Conservation (phyloP, 2,888 invertebrate species). For the Platycheirus albimanus region DNA sequence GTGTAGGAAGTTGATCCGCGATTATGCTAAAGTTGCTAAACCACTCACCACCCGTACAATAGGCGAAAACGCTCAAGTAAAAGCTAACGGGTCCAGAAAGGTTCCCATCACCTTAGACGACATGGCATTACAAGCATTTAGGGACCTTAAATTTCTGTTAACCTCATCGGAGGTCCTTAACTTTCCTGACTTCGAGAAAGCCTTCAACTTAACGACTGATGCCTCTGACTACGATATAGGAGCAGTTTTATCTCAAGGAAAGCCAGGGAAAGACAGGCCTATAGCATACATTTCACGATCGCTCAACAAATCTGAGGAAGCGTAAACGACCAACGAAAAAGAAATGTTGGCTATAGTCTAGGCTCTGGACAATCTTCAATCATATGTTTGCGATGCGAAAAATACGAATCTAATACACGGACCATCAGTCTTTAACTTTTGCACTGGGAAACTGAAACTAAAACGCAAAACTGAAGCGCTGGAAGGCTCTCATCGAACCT, state of each 20-base stretch:
- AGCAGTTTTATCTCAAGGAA: slow-evolving; percentile 11
- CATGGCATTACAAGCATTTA: slow-evolving; percentile 52
- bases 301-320: slow-evolving; percentile 46
- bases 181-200: slow-evolving; percentile 46
- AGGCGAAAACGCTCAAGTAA: slow-evolving; percentile 63
- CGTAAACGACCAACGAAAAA: slow-evolving; percentile 59
- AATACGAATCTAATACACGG: slow-evolving; percentile 43
- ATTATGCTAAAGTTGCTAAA: slow-evolving; percentile 58
- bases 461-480: slow-evolving; percentile 44
- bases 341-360: slow-evolving; percentile 57
- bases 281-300: background rate
- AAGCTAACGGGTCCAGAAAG: slow-evolving; percentile 58
- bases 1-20: slow-evolving; percentile 49
- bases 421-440: slow-evolving; percentile 48
- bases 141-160: slow-evolving; percentile 63
- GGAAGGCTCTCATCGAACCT: too few species aligned
- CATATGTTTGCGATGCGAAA: slow-evolving; percentile 44
- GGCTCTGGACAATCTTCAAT: slow-evolving; percentile 38
- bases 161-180: slow-evolving; percentile 58
- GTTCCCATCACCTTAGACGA: slow-evolving; percentile 44
- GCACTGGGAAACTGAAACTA: slow-evolving; percentile 42
- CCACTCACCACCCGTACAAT: slow-evolving; percentile 67
- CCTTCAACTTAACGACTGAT: slow-evolving; percentile 22
- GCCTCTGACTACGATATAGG: slow-evolving; percentile 19
- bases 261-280: slow-evolving; percentile 4